Conservation (phyloP, 1,140 invertebrate genomes). For the Acromyrmex echinatior region DNA sequence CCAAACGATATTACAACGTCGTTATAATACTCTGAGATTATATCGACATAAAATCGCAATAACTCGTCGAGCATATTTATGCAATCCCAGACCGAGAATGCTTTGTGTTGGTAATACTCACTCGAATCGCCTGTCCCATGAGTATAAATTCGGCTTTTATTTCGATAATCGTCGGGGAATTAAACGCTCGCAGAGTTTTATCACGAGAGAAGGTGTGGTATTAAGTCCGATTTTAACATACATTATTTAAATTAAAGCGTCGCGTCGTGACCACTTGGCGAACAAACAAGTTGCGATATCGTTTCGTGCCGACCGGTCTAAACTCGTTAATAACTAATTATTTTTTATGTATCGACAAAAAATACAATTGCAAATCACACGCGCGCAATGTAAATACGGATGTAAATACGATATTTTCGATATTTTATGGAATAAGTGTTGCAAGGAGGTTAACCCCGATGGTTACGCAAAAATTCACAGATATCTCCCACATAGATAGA, state of each 20-base stretch:
- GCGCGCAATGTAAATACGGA: no score
- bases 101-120: conserved; percentile 24
- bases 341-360: conserved; percentile 12
- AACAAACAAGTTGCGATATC: conserved; percentile 25
- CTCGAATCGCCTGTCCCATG: neutral
- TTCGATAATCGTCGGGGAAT: conserved; percentile 57
- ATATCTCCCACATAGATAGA: neutral
- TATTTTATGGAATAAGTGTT: conserved; percentile 19
- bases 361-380: neutral
- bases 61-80: conserved; percentile 39
- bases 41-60: conserved; percentile 35
- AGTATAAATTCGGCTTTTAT: conserved; percentile 57
- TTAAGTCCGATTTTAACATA: conserved; percentile 53
- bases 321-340: conserved; percentile 41
- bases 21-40: conserved; percentile 42
- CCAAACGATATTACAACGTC: neutral
- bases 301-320: neutral
- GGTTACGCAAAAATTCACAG: conserved; percentile 10
- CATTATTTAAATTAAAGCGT: conserved; percentile 45
- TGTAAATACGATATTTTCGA: neutral
- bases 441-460: conserved; percentile 5
- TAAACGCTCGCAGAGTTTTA: conserved; percentile 49
- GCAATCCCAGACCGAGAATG: neutral
- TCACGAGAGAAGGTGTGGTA: conserved; percentile 5
- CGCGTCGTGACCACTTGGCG: conserved; percentile 1